phyloP scores from a whole-genome alignment of 2,113 vertebrate genomes.

The Xiphophorus hellerii region DNA sequence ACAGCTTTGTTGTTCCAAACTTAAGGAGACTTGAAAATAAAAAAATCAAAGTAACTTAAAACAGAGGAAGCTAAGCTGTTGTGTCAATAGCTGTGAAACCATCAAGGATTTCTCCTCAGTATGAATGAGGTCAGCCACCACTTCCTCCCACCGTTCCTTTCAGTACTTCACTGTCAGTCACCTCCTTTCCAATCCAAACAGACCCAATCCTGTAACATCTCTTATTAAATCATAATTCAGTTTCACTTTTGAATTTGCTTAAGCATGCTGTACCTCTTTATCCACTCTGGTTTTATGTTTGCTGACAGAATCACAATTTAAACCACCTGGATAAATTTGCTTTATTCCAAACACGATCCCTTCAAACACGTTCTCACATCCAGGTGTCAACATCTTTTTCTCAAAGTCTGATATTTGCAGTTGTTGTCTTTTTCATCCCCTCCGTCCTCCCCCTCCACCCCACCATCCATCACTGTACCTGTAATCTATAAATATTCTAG shows the following conservation, averaged over 20 bases:
- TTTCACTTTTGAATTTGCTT: background rate
- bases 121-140: background rate
- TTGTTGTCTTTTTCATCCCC: background rate
- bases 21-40: background rate
- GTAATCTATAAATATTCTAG: constrained; percentile 72
- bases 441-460: background rate
- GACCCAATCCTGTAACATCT: background rate
- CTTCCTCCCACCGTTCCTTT: no score
- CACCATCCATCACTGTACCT: constrained; percentile 26
- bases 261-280: background rate
- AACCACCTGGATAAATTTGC: background rate
- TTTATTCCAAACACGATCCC: constrained; percentile 6
- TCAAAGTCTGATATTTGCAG: constrained; percentile 31
- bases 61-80: background rate
- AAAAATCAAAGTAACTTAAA: background rate
- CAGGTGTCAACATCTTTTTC: constrained; percentile 29
- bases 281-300: background rate
- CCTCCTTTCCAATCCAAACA: background rate
- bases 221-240: background rate
- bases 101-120: background rate
- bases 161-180: no score
- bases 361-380: constrained; percentile 36
- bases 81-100: background rate
- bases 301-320: background rate
- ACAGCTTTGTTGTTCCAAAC: background rate